phyloP scores from a whole-genome alignment of 2,888 invertebrate genomes.

The Lepidocyrtoides sp. region DNA sequence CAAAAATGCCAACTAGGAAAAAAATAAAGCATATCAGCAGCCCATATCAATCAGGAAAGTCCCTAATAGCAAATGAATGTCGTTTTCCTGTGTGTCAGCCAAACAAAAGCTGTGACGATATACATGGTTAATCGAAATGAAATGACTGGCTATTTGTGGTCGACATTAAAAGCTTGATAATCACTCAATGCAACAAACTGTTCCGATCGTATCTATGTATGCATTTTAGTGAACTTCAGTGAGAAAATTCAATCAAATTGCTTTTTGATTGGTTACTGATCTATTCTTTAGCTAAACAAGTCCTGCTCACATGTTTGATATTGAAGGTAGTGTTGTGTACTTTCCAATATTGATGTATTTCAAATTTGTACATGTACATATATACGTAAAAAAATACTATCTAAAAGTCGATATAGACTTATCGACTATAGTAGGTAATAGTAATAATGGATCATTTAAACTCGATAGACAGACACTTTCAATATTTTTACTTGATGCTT shows the following conservation, averaged over 20 bases:
- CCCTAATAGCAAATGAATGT: background rate
- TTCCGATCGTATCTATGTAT: too few species aligned
- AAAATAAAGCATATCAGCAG: background rate
- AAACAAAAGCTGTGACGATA: background rate
- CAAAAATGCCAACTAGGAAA: background rate
- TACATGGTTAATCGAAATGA: too few species aligned
- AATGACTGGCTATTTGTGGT: too few species aligned
- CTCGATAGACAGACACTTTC: background rate
- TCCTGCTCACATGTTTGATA: too few species aligned
- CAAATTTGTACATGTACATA: background rate
- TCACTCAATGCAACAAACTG: too few species aligned
- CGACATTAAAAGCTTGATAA: too few species aligned
- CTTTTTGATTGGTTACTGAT: background rate
- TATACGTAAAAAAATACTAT: too few species aligned
- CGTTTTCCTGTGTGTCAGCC: background rate
- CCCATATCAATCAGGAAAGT: constrained; percentile 8
- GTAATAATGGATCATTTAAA: background rate
- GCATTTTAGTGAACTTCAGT: too few species aligned
- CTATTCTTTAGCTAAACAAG: background rate
- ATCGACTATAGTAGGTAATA: too few species aligned
- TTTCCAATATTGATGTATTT: background rate
- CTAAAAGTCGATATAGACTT: too few species aligned
- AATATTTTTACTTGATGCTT: background rate
- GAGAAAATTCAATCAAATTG: background rate
- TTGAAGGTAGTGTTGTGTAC: too few species aligned